These are phyloP conservation scores for Poecilia latipinna DNA, from an alignment of 2,113 vertebrate genomes.

Conservation along the genomic window DNA sequence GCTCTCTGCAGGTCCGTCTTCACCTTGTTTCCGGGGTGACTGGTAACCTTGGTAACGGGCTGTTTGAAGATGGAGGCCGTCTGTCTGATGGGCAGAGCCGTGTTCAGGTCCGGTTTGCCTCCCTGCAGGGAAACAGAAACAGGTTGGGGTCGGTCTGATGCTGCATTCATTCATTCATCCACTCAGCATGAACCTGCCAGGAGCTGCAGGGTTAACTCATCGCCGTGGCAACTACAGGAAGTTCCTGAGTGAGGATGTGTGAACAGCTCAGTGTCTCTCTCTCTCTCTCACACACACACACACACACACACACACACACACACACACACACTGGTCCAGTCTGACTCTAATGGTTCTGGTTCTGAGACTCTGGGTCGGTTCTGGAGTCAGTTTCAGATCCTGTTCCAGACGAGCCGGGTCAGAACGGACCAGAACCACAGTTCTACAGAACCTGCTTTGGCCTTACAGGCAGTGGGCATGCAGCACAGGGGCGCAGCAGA, in stretches of 20 bases:
- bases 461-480: no score
- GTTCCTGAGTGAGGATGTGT: neutral
- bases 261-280: neutral
- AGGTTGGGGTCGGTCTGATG: neutral
- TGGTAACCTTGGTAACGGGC: constrained; percentile 91
- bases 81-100: constrained; percentile 89
- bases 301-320: neutral
- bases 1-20: constrained; percentile 86
- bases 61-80: constrained; percentile 94
- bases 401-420: no score
- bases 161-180: neutral
- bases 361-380: no score
- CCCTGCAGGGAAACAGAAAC: constrained; percentile 49
- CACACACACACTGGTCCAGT: no score
- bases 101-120: constrained; percentile 89
- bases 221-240: constrained; percentile 19
- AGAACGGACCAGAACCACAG: no score
- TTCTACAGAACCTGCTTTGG: no score
- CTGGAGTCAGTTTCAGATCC: no score
- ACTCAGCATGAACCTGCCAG: no score
- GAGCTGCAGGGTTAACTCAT: neutral
- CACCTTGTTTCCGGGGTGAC: constrained; percentile 90
- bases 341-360: no score
- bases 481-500: no score
- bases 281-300: neutral